Evolutionary conservation across 2,113 vertebrate genomes (phyloP), one percentile per base, ranked within the genome.

Genomic region (Excalfactoria chinensis): DNA sequence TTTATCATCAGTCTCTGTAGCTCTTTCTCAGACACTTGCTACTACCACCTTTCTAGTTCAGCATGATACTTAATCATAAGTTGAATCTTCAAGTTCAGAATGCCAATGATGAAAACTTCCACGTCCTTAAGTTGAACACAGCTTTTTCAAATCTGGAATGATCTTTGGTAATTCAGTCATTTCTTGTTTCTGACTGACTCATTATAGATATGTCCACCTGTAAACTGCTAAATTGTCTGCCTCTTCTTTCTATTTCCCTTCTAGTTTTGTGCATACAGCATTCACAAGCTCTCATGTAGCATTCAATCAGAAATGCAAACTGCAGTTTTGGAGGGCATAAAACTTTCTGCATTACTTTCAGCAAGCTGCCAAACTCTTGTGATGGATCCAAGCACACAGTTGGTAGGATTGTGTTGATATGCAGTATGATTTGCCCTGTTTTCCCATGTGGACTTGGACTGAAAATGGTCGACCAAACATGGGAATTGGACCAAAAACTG

Each of bases 181-280:
- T 88, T 8, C 2, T 71, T 58, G 13, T 11, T 92, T 9, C 53
- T 74, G 19, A 17, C n/a, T 55, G 34, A 49, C 53, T 70, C 32
- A 43, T 2, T 21, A 26, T 18, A 78, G 53, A 30, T n/a, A 1
- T 40, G 48, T 32, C 46, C 41, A 23, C 30, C 62, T 76, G 60
- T 76, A 76, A 85, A 32, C 30, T 82, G 58, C 63, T 82, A 64
- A 48, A 75, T 76, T 35, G 71, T 10, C 1, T 56, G 9, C 48
- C 35, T 9, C 74, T 86, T 37, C 43, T 89, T 92, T 87, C 62
- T 21, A 6, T 72, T 82, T 56, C 10, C 3, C 62, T 64, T 76
- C 18, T 41, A 0, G 0, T 85, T 82, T 91, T 55, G 59, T 13
- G 17, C 1, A 0, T 59, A 4, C 10, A 80, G 37, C 40, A 22